Conservation (phyloP, 2,113 vertebrate genomes). For the Lepus europaeus region DNA sequence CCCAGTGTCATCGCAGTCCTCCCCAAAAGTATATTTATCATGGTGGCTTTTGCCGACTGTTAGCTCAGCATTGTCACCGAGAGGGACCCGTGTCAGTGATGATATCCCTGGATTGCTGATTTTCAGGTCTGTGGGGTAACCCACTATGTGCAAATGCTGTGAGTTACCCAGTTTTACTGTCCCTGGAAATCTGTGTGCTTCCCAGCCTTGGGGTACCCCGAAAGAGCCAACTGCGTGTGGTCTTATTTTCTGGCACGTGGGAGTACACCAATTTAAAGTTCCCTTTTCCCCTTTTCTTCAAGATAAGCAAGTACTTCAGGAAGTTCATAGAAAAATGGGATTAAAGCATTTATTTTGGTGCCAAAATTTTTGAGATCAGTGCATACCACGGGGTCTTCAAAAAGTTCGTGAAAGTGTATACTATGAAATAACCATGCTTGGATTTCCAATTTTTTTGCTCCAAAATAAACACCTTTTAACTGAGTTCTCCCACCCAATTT, state of each 20-base stretch:
- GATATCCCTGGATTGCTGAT: not conserved
- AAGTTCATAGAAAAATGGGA: too few species aligned
- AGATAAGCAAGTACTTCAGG: not conserved
- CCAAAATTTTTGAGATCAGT: too few species aligned
- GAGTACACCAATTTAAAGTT: not conserved
- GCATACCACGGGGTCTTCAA: too few species aligned
- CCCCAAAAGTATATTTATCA: not conserved
- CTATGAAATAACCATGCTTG: too few species aligned
- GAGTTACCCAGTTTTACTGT: not conserved
- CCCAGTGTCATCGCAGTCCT: not conserved
- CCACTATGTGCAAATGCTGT: not conserved
- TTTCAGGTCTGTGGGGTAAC: not conserved
- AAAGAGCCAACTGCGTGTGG: not conserved
- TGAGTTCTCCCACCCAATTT: too few species aligned
- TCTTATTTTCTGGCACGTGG: not conserved
- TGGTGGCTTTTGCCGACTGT: not conserved
- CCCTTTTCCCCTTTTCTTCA: conserved; percentile 32
- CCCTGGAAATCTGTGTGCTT: not conserved
- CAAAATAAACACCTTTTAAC: too few species aligned
- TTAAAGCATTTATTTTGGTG: too few species aligned
- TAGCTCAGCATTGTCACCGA: not conserved
- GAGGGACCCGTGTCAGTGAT: not conserved
- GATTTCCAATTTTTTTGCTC: too few species aligned
- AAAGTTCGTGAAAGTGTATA: too few species aligned
- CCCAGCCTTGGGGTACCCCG: not conserved